A percentile compares a stretch with the other conserved stretches of the same genome.
Evolutionary conservation across 2,113 vertebrate genomes (phyloP).

Genomic region (Ranitomeya imitator): DNA sequence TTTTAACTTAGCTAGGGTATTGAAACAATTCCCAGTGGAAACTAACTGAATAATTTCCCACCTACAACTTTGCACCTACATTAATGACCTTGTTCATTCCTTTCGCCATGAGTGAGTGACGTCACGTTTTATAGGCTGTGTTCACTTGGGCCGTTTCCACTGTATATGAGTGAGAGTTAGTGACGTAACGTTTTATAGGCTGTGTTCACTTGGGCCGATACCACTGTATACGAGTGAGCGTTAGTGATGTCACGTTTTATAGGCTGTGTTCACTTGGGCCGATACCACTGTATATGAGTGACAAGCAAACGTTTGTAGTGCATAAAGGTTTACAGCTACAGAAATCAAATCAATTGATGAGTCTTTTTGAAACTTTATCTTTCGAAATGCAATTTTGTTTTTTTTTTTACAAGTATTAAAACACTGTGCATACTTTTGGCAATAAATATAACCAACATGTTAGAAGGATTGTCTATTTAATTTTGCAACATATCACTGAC

Average conservation of each 20-base stretch:
- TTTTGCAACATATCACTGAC: conserved; percentile 60
- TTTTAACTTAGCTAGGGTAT: neutral
- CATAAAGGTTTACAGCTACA: neutral
- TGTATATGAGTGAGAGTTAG: too few relatives aligned
- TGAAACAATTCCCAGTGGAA: neutral
- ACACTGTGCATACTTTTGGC: conserved; percentile 57
- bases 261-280: neutral
- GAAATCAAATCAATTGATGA: neutral
- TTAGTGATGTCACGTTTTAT: too few relatives aligned
- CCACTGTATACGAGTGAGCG: too few relatives aligned
- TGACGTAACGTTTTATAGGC: too few relatives aligned
- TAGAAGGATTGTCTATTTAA: conserved; percentile 60
- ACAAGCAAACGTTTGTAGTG: neutral
- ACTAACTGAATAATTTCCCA: neutral
- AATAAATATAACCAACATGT: conserved; percentile 62
- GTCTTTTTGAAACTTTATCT: neutral
- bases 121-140: neutral
- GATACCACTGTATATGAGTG: neutral
- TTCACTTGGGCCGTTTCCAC: too few relatives aligned
- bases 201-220: too few relatives aligned
- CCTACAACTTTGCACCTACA: neutral
- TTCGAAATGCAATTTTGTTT: neutral
- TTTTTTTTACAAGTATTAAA: conserved; percentile 50
- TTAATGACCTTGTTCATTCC: neutral
- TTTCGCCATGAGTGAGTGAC: neutral